Conservation (phyloP, 23 tunicate genomes). For the Ascidia mentula region DNA sequence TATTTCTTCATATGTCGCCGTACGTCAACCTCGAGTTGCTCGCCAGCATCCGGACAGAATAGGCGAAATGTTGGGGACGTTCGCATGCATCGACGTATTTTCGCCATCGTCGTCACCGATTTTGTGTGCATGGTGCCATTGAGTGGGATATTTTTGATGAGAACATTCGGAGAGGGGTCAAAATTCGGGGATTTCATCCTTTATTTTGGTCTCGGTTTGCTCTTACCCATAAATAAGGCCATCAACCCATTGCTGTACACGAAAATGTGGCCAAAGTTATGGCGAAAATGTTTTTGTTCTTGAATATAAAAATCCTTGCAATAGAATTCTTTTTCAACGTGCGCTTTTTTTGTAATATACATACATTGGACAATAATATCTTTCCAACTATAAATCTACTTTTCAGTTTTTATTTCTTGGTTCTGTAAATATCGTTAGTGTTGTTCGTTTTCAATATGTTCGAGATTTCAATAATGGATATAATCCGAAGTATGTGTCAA, state of each 20-base stretch:
- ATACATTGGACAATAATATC: too few relatives aligned
- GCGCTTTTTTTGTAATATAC: too few relatives aligned
- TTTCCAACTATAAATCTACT: too few relatives aligned
- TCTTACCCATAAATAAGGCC: not conserved
- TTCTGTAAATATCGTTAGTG: too few relatives aligned
- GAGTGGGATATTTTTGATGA: not conserved
- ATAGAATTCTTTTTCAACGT: too few relatives aligned
- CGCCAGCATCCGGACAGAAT: not conserved
- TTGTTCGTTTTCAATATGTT: too few relatives aligned
- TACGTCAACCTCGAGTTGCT: not conserved
- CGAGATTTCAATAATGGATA: too few relatives aligned
- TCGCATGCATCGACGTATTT: not conserved
- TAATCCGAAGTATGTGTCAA: too few relatives aligned
- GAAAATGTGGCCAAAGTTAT: not conserved
- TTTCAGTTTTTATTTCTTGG: too few relatives aligned
- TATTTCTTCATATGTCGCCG: not conserved
- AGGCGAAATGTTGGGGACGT: not conserved
- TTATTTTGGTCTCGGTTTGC: not conserved
- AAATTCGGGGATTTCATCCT: not conserved
- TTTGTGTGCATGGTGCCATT: not conserved
- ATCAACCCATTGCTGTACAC: not conserved
- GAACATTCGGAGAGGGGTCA: not conserved
- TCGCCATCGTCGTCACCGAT: not conserved
- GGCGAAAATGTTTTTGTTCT: too few relatives aligned
- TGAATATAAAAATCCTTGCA: too few relatives aligned